Percentiles rank a stretch among this genome's conserved stretches.
These are phyloP conservation scores for Drosophila athabasca DNA, from an alignment of 1,140 invertebrate species.

Conservation along the genomic window DNA sequence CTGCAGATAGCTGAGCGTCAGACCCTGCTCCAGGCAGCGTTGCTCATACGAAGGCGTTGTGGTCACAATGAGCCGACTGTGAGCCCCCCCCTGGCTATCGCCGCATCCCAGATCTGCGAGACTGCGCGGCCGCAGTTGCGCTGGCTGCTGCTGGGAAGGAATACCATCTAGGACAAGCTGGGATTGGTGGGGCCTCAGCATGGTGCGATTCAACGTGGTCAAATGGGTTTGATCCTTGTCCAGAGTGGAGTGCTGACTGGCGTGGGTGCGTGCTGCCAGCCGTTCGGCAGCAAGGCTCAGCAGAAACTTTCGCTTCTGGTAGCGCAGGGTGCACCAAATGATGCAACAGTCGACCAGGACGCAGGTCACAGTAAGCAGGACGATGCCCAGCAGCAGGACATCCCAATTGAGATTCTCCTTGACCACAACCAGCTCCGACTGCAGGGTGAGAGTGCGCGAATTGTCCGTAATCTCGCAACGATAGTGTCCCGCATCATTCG, in stretches of 20 bases:
- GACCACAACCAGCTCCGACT: constrained; percentile 84
- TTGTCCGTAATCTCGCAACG: constrained; percentile 91
- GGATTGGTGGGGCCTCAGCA: constrained; percentile 55
- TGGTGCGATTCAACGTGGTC: constrained; percentile 71
- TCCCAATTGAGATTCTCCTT: constrained; percentile 83
- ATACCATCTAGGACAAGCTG: constrained; percentile 53
- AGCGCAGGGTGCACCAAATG: constrained; percentile 96
- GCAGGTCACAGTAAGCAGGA: constrained; percentile 93
- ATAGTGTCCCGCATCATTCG: constrained; percentile 92
- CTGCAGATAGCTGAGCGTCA: constrained; percentile 63
- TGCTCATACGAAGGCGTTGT: constrained; percentile 75
- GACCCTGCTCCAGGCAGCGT: constrained; percentile 62
- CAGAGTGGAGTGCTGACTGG: constrained; percentile 55
- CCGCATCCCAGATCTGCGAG: constrained; percentile 55
- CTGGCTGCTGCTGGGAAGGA: constrained; percentile 31
- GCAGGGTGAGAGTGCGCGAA: constrained; percentile 67
- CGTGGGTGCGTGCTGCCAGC: constrained; percentile 32
- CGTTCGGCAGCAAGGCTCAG: constrained; percentile 70
- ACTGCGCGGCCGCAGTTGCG: constrained; percentile 57
- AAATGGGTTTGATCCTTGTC: constrained; percentile 74
- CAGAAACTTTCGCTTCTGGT: constrained; percentile 85
- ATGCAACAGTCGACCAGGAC: constrained; percentile 95
- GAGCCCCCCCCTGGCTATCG: constrained; percentile 24
- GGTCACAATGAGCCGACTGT: constrained; percentile 67
- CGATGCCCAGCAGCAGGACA: constrained; percentile 89